Percentiles rank a stretch among this genome's conserved stretches.
Evolutionary conservation across 2,113 vertebrate species (phyloP).

Genomic region (Chionomys nivalis): DNA sequence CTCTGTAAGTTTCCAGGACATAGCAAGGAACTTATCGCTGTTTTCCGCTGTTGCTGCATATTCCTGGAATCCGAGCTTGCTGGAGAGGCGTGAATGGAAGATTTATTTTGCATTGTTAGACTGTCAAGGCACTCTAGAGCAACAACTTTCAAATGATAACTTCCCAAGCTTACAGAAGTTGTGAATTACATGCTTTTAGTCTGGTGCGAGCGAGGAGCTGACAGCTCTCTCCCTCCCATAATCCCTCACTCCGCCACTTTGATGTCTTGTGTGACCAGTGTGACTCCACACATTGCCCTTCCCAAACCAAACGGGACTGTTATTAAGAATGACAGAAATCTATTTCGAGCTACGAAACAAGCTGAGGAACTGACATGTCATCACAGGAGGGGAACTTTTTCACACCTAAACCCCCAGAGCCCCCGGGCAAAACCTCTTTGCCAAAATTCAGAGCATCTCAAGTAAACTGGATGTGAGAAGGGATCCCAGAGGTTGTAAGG

Average conservation of each 20-base stretch:
- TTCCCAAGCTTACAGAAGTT: constrained; percentile 79
- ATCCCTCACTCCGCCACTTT: neutral
- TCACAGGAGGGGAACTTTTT: neutral
- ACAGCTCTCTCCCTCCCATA: constrained; percentile 49
- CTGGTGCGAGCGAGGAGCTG: constrained; percentile 24
- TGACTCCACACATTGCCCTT: neutral
- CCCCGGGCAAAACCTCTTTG: neutral
- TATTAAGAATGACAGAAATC: constrained; percentile 60
- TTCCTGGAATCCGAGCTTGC: constrained; percentile 81
- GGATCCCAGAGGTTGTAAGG: neutral
- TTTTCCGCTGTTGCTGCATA: constrained; percentile 81
- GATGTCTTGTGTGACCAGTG: neutral
- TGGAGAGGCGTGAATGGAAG: constrained; percentile 84
- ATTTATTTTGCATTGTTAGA: constrained; percentile 88
- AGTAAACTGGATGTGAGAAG: constrained; percentile 29
- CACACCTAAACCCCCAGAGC: neutral
- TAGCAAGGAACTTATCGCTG: constrained; percentile 83
- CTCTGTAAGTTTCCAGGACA: constrained; percentile 74
- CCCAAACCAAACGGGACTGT: neutral
- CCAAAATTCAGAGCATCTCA: constrained; percentile 38
- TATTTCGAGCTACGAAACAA: constrained; percentile 42
- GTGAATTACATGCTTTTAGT: constrained; percentile 83
- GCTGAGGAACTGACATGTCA: neutral
- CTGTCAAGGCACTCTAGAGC: constrained; percentile 85
- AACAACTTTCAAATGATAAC: constrained; percentile 84